Conservation (phyloP, 2,888 invertebrate genomes). For the Andrena fulva region DNA sequence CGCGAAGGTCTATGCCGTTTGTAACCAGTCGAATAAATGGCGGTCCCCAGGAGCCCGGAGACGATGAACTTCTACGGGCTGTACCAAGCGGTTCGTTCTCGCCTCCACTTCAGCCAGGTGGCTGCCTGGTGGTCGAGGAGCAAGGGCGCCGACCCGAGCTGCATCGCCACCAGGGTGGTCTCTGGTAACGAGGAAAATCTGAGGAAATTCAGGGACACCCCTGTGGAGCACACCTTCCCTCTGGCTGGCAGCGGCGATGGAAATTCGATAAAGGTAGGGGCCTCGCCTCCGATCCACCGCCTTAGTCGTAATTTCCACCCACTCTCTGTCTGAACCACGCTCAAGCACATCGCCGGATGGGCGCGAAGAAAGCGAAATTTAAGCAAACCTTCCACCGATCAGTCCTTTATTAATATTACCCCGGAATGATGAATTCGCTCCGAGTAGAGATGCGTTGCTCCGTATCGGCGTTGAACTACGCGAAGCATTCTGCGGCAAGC, state of each 20-base stretch:
- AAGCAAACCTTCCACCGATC: neutral
- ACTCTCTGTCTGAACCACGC: neutral
- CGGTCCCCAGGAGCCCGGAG: slow-evolving; percentile 76
- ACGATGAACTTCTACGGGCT: slow-evolving; percentile 88
- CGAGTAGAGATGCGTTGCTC: neutral
- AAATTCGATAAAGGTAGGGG: slow-evolving; percentile 86
- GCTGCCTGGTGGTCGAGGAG: slow-evolving; percentile 93
- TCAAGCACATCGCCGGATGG: slow-evolving; percentile 16
- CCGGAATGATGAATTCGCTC: neutral
- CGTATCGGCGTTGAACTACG: neutral
- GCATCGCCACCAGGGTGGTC: slow-evolving; percentile 83
- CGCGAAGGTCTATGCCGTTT: neutral
- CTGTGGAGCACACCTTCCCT: slow-evolving; percentile 91
- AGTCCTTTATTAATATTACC: neutral
- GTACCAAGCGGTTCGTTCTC: slow-evolving; percentile 96
- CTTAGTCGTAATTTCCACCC: neutral
- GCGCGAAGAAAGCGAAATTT: neutral
- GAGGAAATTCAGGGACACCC: slow-evolving; percentile 83
- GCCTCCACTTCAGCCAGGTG: slow-evolving; percentile 98
- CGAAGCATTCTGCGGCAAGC: slow-evolving; percentile 11
- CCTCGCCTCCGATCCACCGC: neutral
- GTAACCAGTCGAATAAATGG: slow-evolving; percentile 12
- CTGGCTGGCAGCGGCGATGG: slow-evolving; percentile 89
- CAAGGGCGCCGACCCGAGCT: slow-evolving; percentile 83
- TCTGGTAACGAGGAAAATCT: slow-evolving; percentile 81